Conservation (phyloP, 1,140 invertebrate genomes). For the Listronotus oregonensis region DNA sequence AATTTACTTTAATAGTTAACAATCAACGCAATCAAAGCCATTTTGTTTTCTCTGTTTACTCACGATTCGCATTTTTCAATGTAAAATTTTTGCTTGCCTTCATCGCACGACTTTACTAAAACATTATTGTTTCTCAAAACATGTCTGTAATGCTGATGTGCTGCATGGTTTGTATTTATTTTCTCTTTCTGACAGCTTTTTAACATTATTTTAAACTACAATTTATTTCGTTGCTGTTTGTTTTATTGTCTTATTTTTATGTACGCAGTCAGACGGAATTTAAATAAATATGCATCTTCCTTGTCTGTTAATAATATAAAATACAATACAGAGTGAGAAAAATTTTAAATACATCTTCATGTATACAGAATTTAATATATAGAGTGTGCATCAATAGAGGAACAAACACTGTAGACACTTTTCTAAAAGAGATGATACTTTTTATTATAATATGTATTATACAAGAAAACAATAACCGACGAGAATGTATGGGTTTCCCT, state of each 20-base stretch:
- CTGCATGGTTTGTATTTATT: conserved; percentile 32
- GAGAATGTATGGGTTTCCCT: no score
- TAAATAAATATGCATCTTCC: conserved; percentile 26
- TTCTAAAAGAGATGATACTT: no score
- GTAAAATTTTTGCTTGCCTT: no score
- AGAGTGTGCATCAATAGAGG: no score
- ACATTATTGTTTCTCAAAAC: conserved; percentile 35
- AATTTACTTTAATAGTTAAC: no score
- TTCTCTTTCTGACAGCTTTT: conserved; percentile 23
- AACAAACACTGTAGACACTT: no score
- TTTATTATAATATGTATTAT: no score
- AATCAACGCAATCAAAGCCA: no score
- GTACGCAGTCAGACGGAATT: conserved; percentile 21
- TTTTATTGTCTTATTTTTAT: conserved; percentile 22
- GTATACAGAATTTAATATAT: background rate
- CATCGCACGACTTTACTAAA: conserved; percentile 15
- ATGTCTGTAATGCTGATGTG: conserved; percentile 32
- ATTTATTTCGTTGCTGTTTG: conserved; percentile 28
- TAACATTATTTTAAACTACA: conserved; percentile 28
- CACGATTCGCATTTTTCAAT: no score
- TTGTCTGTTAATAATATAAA: background rate
- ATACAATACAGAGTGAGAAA: background rate
- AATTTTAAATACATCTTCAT: background rate
- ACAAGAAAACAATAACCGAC: no score
- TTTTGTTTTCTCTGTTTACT: no score